Conservation (phyloP, 2,113 vertebrate genomes). For the Solea senegalensis region DNA sequence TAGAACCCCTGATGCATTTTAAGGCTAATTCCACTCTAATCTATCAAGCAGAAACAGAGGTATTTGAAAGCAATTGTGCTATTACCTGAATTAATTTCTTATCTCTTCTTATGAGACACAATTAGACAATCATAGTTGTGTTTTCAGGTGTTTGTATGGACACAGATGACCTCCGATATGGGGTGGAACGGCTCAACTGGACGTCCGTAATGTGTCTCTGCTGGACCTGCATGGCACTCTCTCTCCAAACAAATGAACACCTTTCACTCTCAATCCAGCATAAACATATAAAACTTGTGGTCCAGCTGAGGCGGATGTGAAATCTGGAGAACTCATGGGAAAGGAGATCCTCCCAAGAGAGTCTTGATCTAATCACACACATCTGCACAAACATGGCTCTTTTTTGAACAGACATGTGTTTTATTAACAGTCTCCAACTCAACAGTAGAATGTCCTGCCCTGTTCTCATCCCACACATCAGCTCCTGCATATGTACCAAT, state of each 20-base stretch:
- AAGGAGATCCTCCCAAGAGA: conserved; percentile 64
- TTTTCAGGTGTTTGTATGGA: no score
- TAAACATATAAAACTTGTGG: conserved; percentile 26
- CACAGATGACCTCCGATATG: no score
- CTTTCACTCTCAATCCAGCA: conserved; percentile 17
- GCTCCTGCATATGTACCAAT: background rate
- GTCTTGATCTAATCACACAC: conserved; percentile 59
- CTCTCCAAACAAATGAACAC: conserved; percentile 36
- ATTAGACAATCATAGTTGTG: no score
- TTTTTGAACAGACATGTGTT: conserved; percentile 66
- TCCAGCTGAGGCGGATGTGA: conserved; percentile 48
- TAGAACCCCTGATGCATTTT: background rate
- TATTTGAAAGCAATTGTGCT: no score
- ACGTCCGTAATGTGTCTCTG: background rate
- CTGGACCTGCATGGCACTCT: background rate
- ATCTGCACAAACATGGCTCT: conserved; percentile 73
- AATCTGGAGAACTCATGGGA: conserved; percentile 43
- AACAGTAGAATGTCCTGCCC: conserved; percentile 35
- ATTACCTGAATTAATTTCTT: no score
- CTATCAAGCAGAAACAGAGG: no score
- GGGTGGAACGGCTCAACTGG: no score
- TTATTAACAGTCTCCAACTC: conserved; percentile 62
- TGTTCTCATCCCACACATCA: conserved; percentile 24
- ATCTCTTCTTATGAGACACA: no score
- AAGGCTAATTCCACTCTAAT: background rate